Evolutionary conservation across 1,140 invertebrate genomes (phyloP).

Genomic region (Callitettix versicolor): DNA sequence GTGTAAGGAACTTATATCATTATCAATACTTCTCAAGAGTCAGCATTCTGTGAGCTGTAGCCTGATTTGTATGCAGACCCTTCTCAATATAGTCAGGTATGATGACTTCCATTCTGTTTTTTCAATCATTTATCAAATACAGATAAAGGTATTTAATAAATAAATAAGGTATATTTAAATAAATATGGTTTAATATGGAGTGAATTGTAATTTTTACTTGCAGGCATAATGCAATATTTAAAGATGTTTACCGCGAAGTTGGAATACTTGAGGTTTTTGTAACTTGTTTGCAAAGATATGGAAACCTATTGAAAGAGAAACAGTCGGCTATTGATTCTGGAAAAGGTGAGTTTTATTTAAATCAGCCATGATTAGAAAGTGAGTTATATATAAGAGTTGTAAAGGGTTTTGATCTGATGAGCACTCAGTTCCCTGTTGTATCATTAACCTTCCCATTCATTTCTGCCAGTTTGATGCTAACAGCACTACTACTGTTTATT

Average conservation of each 20-base stretch:
- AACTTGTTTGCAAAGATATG: constrained; percentile 81
- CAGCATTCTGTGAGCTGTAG: constrained; percentile 65
- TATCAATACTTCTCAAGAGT: constrained; percentile 84
- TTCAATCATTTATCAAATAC: not conserved
- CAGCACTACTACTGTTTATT: too few relatives aligned
- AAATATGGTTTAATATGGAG: not conserved
- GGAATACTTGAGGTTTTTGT: constrained; percentile 95
- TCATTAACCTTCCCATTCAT: too few relatives aligned
- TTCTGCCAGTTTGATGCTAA: too few relatives aligned
- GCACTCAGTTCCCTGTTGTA: too few relatives aligned
- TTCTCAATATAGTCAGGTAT: constrained; percentile 76
- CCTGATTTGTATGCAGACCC: constrained; percentile 78
- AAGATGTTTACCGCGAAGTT: constrained; percentile 96
- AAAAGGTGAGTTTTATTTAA: constrained; percentile 23
- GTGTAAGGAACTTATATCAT: constrained; percentile 94
- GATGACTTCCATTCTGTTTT: constrained; percentile 21
- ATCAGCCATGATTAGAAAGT: too few relatives aligned
- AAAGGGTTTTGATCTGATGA: too few relatives aligned
- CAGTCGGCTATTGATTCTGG: constrained; percentile 24
- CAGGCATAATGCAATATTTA: constrained; percentile 84
- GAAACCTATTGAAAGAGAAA: constrained; percentile 35
- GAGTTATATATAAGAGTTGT: too few relatives aligned
- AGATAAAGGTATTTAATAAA: not conserved
- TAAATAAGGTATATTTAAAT: not conserved
- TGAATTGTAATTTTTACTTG: constrained; percentile 34